These are phyloP conservation scores for Acanthosepion pharaonis DNA, from an alignment of 2,888 invertebrate genomes.

Conservation along the genomic window DNA sequence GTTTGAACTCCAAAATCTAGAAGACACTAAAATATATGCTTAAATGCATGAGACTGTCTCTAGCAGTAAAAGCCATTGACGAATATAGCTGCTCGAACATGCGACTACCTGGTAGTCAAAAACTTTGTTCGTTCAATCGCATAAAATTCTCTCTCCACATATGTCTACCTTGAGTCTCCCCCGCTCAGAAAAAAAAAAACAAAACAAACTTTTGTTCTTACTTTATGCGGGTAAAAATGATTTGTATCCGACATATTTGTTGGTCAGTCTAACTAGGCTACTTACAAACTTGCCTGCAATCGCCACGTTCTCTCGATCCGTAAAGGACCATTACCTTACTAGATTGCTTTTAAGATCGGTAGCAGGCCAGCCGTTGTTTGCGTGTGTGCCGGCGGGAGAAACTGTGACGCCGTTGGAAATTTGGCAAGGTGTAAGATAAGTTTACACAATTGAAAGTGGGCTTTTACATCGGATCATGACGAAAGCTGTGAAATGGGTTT, in stretches of 20 bases:
- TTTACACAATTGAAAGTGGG: neutral
- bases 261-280: constrained; percentile 33
- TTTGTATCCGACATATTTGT: neutral
- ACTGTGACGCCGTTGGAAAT: neutral
- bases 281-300: neutral
- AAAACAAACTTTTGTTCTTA: neutral
- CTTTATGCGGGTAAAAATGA: neutral
- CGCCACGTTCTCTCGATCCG: neutral
- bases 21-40: too few species aligned
- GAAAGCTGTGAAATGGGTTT: neutral
- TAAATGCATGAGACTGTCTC: too few species aligned
- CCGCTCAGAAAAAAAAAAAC: neutral
- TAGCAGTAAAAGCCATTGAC: neutral
- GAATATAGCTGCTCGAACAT: neutral
- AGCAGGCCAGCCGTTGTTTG: neutral
- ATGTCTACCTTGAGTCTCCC: neutral
- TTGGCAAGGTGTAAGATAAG: neutral
- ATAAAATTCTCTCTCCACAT: neutral
- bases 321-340: neutral
- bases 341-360: neutral
- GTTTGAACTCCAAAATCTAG: neutral
- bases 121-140: neutral
- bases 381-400: neutral
- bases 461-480: neutral
- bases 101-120: neutral